phyloP scores from a whole-genome alignment of 2,113 vertebrate species.

The Prionailurus bengalensis region DNA sequence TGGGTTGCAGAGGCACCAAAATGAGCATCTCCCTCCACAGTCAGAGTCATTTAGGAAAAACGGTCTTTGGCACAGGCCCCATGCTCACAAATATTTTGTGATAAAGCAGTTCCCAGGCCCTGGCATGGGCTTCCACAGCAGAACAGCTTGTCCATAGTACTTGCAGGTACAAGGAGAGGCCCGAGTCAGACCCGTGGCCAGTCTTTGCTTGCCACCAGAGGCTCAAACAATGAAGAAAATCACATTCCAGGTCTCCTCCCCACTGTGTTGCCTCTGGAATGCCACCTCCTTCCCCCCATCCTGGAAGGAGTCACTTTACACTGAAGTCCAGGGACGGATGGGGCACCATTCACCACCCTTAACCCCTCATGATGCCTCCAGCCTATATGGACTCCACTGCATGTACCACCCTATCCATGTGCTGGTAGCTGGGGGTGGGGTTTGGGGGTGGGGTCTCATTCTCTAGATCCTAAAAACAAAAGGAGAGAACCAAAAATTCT shows the following conservation, averaged over 20 bases:
- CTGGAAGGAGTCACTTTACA: neutral
- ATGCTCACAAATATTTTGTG: neutral
- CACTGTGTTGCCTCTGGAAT: neutral
- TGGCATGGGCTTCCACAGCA: neutral
- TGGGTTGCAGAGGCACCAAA: neutral
- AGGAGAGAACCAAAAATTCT: neutral
- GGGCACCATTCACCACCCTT: neutral
- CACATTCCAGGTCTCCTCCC: neutral
- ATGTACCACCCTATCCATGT: accelerated
- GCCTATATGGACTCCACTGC: neutral
- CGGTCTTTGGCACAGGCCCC: neutral
- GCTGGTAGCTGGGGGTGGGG: neutral
- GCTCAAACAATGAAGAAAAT: neutral
- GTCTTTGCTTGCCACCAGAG: neutral
- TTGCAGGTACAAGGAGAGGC: neutral
- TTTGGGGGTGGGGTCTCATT: neutral
- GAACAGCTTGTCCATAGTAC: neutral
- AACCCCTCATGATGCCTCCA: accelerated
- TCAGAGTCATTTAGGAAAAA: constrained; percentile 21
- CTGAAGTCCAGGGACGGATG: neutral
- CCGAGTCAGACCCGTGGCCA: neutral
- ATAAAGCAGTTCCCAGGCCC: neutral
- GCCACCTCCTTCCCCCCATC: neutral
- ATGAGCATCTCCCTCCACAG: neutral
- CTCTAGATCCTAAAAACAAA: neutral